Percentiles rank a stretch among this genome's conserved stretches.
phyloP scores from a whole-genome alignment of 2,113 vertebrate genomes.

The Raja brachyura region DNA sequence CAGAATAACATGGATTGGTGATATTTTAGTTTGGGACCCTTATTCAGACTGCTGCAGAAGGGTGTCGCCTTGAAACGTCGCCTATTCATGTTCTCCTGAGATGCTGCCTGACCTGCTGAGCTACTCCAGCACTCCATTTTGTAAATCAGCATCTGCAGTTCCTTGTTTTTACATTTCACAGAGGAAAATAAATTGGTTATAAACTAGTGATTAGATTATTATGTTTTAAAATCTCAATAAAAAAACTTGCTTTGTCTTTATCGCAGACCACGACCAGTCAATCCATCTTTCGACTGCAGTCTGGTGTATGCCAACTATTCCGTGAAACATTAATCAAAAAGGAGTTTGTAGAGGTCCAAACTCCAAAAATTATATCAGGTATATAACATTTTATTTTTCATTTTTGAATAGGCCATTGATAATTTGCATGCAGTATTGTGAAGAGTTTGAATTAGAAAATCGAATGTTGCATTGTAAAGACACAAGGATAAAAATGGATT shows the following conservation, averaged over 20 bases:
- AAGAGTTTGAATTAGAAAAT: background rate
- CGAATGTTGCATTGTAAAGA: background rate
- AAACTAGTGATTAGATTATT: background rate
- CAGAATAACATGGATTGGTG: too few relatives aligned
- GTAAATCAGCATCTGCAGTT: too few relatives aligned
- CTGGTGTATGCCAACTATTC: constrained; percentile 89
- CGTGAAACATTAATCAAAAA: constrained; percentile 83
- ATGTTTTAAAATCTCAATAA: constrained; percentile 12
- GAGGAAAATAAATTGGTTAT: background rate
- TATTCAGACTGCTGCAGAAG: too few relatives aligned
- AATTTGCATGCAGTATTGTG: background rate
- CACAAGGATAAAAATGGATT: background rate
- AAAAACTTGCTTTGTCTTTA: constrained; percentile 41
- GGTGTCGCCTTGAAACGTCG: too few relatives aligned
- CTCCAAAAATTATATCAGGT: constrained; percentile 98
- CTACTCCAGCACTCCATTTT: too few relatives aligned
- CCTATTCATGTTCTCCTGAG: too few relatives aligned
- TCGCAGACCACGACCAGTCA: constrained; percentile 90
- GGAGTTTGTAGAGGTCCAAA: constrained; percentile 95
- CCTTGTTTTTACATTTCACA: background rate
- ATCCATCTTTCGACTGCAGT: constrained; percentile 83
- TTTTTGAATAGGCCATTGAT: constrained; percentile 38
- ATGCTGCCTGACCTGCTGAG: too few relatives aligned
- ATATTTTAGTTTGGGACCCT: too few relatives aligned
- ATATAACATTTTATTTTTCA: constrained; percentile 40